Base-by-base conservation (phyloP, 2,888 invertebrate genomes). In the Sesamia inferens region DNA sequence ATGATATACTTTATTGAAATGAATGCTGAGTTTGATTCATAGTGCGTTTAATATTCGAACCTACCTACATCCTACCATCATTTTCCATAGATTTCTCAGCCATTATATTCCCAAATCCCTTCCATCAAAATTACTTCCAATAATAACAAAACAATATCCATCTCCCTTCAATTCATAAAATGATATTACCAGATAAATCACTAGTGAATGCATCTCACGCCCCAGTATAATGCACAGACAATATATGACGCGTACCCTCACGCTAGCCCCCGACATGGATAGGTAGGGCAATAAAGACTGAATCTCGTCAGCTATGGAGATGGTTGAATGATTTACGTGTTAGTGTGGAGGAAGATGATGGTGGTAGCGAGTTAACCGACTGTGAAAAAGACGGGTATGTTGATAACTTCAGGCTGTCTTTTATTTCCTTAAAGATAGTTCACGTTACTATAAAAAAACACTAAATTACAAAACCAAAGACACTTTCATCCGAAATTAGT, bases 221-320 rank as follows among this genome's bases (percentile, higher is more conserved):
- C 88, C 87, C 80, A 68, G 63, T 67, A 78, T 74, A 79, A 76
- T 77, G 82, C 70, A 84, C 71, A 51, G 55, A 86, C 76, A 76
- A 77, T 85, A 81, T 79, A 84, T 73, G 81, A 76, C 71, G 31
- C 72, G 76, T 81, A 80, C 81, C 83, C 79, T 77, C 76, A 67
- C 76, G 78, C 64, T 72, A 71, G 67, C 79, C 69, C 81, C 84
- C 84, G 74, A 88, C 90, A 89, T 89, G 88, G 90, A 91, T 90
- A 88, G 89, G 88, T 88, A 87, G 85, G 74, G 91, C 90, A 92
- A 92, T 94, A 93, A 93, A 93, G 94, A 92, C 89, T 89, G 90
- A 88, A 90, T 90, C 92, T 92, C 92, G 91, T 93, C 93, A 93
- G 82, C 90, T 54, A 57, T 58, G 61, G 55, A 78, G 68, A 78